Base-by-base conservation (phyloP, 1,140 invertebrate genomes). In the Drosophila sp. region DNA sequence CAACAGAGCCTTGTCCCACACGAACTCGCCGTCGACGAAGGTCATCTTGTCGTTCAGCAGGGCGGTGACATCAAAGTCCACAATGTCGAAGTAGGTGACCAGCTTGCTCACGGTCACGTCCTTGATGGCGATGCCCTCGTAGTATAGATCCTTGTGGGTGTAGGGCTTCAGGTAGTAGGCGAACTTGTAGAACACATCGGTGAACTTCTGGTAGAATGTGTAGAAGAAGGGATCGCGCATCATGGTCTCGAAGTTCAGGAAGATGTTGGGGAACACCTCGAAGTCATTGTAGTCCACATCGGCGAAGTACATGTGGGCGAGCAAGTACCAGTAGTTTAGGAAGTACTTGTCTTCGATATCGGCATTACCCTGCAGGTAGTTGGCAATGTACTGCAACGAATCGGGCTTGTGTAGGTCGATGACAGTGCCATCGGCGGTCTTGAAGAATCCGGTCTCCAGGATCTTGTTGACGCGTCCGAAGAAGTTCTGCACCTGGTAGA, bases 21-120 rank as follows among this genome's bases (percentile, higher is more conserved):
- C 79, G 60, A 79, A 89, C 57, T 90, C 69, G 30, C 89, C 89
- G 60, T 90, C 85, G 65, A 79, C 74, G 62, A 91, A 90, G 50
- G 82, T 85, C 81, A 86, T 90, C 72, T 91, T 90, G 41, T 90
- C 89, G 94, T 80, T 92, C 17, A 96, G 69, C 60, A 94, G 94
- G 76, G 96, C 95, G 80, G 93, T 95, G 33, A 96, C 94, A 70
- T 95, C 94, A 17, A 95, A 77, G 78, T 96, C 94, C 75, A 94
- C 95, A 35, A 95, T 92, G 56, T 96, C 95, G 92, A 96, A 96
- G 90, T 94, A 96, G 27, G 96, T 96, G 17, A 94, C 93, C 5
- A 97, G 90, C 58, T 94, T 93, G 87, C 95, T 94, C 2, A 95
- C 93, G 1, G 91, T 80, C 3, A 96, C 93, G 40, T 93, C 93